Evolutionary conservation across 2,888 invertebrate genomes (phyloP), one percentile per base, ranked within the genome.

Genomic region (Rhingia campestris): DNA sequence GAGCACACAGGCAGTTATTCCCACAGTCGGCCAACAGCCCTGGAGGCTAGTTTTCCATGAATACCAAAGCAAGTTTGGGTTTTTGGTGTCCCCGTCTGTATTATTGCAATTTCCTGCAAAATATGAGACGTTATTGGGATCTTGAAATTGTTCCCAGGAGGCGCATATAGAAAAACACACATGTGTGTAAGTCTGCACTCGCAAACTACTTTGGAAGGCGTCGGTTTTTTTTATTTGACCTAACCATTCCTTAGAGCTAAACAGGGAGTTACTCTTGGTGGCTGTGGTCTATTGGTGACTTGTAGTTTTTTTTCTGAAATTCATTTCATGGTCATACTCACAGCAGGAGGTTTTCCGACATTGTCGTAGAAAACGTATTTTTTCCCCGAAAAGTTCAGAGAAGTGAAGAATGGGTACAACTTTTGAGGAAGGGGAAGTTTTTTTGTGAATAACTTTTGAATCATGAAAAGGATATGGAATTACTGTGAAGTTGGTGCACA

Each of bases 61-160:
- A 64, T 64, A 64, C 45, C 47, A 58, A 74, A 64, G 66, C 58
- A 22, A 51, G 12, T 66, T 33, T 47, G 32, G 30, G 56, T 47
- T 58, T 45, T 45, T 7, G 6, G n/a, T n/a, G 64, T 74, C 74
- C 22, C 74, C 58, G 66, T 49, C 58, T 58, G 56, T 66, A 74
- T 74, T 74, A 74, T 74, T 66, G 58, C 49, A 64, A 74, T 74
- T 66, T 74, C 74, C 74, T 74, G 56, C 56, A 66, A 74, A 74
- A 74, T 56, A 73, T 63, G 45, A 73, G 39, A 73, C 9, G 37
- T 73, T 73, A 64, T 64, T 73, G 63, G 54, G 45, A 64, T 58
- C 45, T 74, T 49, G 58, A 58, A 74, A 66, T 66, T 45, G 64
- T 7, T 39, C 74, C 58, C 74, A 22, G 14, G 41, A 66, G 64